Evolutionary conservation across 2,113 vertebrate genomes (phyloP), one percentile per base, ranked within the genome.

Genomic region (Misgurnus anguillicaudatus): DNA sequence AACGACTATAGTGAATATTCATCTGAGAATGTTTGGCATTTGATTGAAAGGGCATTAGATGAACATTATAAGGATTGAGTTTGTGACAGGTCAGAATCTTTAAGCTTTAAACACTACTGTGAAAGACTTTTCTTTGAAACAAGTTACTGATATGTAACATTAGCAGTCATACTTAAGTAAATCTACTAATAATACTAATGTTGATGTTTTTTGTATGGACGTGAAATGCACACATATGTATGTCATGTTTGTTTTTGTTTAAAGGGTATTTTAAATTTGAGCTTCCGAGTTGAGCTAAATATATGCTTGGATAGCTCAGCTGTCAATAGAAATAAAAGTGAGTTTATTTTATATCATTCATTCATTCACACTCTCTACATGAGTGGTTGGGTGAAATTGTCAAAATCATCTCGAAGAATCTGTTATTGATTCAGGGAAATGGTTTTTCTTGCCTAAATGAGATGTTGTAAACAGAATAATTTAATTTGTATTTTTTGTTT

Each of bases 61-160:
- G n/a, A 53, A 10, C 48, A 42, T 57, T 24, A 62, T 51, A 61
- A 60, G 57, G 5, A 63, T 8, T 11, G 48, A 71, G 17, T 45
- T 51, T 19, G 68, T 47, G 66, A 69, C 31, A 63, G 60, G 36
- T 55, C 58, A 9, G 69, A 5, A 53, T 72, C 68, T 80, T 77
- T 24, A 77, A 77, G 78, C 77, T 77, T 63, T 73, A 55, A 79
- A 68, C 21, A 82, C 80, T 80, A 68, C 68, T 82, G 83, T 75
- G 57, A 73, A 74, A 66, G 10, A 66, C 73, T 61, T 64, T 77
- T 42, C 67, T 62, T 39, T 2, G 10, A 9, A 6, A 24, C n/a
- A 10, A 24, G 42, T 55, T 79, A 79, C 77, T 70, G 63, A 71
- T 63, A 21, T 51, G 39, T 47, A 11, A 47, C 41, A 38, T 57